phyloP scores from a whole-genome alignment of 2,797 vertebrate genomes.

The Eremophila alpestris region DNA sequence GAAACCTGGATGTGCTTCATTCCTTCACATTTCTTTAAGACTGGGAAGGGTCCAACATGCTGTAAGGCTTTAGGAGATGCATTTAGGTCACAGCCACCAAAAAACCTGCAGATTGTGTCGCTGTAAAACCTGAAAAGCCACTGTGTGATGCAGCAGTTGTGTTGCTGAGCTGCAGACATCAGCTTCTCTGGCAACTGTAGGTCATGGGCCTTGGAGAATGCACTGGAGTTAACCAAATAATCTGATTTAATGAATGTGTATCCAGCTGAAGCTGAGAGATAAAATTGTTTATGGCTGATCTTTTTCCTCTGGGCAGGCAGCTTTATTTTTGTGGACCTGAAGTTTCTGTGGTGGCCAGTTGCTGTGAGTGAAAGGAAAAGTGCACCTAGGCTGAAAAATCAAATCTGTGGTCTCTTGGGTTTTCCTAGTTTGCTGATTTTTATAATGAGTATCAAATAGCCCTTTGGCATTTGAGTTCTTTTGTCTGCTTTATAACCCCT shows the following conservation, averaged over 20 bases:
- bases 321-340: not conserved
- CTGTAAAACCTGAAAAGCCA: not conserved
- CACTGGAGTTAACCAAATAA: not conserved
- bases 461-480: not conserved
- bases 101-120: not conserved
- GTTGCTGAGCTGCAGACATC: not conserved
- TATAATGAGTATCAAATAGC: not conserved
- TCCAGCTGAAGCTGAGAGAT: not conserved
- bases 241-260: not conserved
- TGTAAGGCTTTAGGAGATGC: not conserved
- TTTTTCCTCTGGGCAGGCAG: not conserved
- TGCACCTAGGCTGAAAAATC: not conserved
- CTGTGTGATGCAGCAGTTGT: accelerated
- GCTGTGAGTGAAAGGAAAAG: not conserved
- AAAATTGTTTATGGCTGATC: not conserved
- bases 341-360: not conserved
- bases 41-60: not conserved
- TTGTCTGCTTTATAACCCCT: not conserved
- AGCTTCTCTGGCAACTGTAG: not conserved
- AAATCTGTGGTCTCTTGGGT: not conserved
- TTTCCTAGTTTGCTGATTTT: not conserved
- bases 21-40: not conserved
- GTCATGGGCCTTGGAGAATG: not conserved
- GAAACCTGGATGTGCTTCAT: accelerated
- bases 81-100: not conserved